Base-by-base conservation (phyloP, 2,888 invertebrate species). In the Acronicta alni region DNA sequence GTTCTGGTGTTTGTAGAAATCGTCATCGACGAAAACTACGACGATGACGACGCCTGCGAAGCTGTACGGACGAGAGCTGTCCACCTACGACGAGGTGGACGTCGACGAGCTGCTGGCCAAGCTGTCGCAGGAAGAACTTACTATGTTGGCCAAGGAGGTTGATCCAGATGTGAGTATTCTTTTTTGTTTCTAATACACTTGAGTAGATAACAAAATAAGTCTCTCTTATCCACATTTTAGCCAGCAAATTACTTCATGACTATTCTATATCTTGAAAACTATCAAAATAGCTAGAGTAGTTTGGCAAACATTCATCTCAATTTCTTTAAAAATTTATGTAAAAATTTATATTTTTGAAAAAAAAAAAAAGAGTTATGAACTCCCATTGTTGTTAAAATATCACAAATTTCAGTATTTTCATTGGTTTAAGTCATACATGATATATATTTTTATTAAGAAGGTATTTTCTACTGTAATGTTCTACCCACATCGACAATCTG, bases 121-220 rank as follows among this genome's bases (percentile, higher is more conserved):
- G 89, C 95, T 99, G 72, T 97, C 98, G 61, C 96, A 98, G 49
- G 99, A 99, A 89, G 99, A 99, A 95, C 97, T 99, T 77, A 98
- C 98, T 85, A 98, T 99, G 91, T 95, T 99, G 84, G 99, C 99
- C 83, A 98, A 98, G 95, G 99, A 99, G 96, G 99, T 99, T 79
- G 99, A 99, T 95, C 99, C 99, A 74, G 99, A 99, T 95, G 99
- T 99, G 95, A 98, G 98, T 96, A 83, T 20, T 51, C 49, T 54
- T 38, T 44, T 57, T 60, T 23, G 2, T 9, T 53, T 0, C 8
- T 35, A 0, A 3, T 12, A 26, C 2, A 17, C 2, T n/a, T n/a
- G n/a, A 6, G n/a, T 7, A n/a, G 1, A 35, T 35, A n/a, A 0
- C 10, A n/a, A 6, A 35, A 35, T 6, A n/a, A 32, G 1, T 6